phyloP scores from a whole-genome alignment of 2,888 invertebrate species.

The Unio pictorum region DNA sequence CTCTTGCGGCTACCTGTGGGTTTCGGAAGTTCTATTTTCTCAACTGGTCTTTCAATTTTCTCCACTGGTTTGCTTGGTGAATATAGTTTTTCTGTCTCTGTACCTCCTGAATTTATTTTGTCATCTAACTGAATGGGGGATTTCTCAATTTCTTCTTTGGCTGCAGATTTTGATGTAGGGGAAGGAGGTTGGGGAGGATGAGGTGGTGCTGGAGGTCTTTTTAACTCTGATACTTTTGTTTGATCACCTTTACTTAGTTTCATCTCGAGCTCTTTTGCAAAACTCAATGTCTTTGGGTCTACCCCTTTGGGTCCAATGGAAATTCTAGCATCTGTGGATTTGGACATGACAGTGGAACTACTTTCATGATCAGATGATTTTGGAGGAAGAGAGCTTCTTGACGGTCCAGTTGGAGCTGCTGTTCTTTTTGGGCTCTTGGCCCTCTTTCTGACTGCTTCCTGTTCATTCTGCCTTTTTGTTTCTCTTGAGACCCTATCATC shows the following conservation, averaged over 20 bases:
- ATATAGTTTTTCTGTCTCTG: conserved; percentile 18
- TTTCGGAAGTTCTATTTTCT: conserved; percentile 62
- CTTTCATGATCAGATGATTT: too few species aligned
- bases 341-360: too few species aligned
- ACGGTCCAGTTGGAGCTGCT: conserved; percentile 46
- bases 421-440: conserved; percentile 60
- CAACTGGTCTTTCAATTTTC: conserved; percentile 24
- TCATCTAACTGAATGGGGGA: conserved; percentile 19
- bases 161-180: conserved; percentile 14
- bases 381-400: conserved; percentile 25
- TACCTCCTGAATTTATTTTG: conserved; percentile 12
- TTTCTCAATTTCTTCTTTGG: conserved; percentile 11
- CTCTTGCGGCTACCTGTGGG: conserved; percentile 52
- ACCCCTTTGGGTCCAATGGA: conserved; percentile 7
- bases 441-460: conserved; percentile 43
- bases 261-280: conserved; percentile 58
- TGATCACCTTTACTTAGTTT: conserved; percentile 40
- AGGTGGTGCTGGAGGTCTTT: conserved; percentile 27
- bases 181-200: conserved; percentile 30
- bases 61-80: conserved; percentile 9
- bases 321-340: conserved; percentile 1
- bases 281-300: conserved; percentile 35
- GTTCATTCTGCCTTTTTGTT: conserved; percentile 19
- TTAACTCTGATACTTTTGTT: conserved; percentile 7
- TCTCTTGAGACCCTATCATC: conserved; percentile 14